Percentiles rank a stretch among this genome's conserved stretches.
Evolutionary conservation across 2,113 vertebrate species (phyloP).

Genomic region (Alethe castanea): DNA sequence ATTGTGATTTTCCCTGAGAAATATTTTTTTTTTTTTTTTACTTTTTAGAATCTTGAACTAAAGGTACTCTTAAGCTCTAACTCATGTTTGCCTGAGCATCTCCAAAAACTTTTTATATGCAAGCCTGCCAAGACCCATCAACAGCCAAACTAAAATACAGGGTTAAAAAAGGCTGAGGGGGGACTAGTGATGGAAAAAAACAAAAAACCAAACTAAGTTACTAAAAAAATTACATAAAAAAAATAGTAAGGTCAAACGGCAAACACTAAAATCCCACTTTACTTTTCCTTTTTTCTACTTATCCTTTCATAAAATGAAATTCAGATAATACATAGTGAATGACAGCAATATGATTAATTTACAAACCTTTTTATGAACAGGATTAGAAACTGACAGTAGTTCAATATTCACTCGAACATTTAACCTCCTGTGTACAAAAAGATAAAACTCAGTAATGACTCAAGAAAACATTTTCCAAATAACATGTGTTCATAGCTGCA

Average conservation of each 20-base stretch:
- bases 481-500: fast-evolving
- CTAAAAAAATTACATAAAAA: background rate
- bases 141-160: background rate
- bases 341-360: background rate
- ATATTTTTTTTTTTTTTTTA: background rate
- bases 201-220: background rate
- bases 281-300: background rate
- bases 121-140: background rate
- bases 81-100: fast-evolving
- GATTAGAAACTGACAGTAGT: conserved; percentile 80
- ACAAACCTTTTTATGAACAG: conserved; percentile 88
- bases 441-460: background rate
- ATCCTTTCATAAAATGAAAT: background rate
- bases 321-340: background rate
- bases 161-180: background rate
- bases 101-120: background rate
- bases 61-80: background rate
- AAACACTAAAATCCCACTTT: background rate
- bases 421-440: conserved; percentile 75
- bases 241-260: background rate
- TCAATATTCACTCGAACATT: conserved; percentile 85
- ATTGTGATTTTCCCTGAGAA: background rate
- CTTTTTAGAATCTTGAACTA: background rate
- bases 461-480: background rate
- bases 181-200: background rate